phyloP scores from a whole-genome alignment of 2,888 invertebrate genomes.

The Leptinotarsa rubiginosa region DNA sequence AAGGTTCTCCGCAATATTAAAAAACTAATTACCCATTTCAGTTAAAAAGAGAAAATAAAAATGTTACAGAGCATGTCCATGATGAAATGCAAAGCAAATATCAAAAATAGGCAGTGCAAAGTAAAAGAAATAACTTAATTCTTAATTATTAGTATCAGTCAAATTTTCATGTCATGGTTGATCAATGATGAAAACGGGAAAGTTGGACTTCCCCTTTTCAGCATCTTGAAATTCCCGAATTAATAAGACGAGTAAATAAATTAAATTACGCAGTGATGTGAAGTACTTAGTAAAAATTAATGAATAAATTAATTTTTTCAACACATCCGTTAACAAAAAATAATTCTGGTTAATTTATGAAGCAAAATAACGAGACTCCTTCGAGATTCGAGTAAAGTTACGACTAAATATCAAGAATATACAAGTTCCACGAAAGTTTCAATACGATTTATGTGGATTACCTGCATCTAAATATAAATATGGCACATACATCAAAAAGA shows the following conservation, averaged over 20 bases:
- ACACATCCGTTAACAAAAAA: neutral
- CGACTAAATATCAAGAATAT: slow-evolving; percentile 2
- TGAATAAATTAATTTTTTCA: neutral
- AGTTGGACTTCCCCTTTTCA: neutral
- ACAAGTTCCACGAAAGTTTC: neutral
- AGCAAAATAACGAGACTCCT: neutral
- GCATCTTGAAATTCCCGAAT: neutral
- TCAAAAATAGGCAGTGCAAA: slow-evolving; percentile 15
- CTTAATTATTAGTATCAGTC: slow-evolving; percentile 23
- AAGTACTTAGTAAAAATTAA: neutral
- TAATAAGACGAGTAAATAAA: neutral
- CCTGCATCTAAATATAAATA: slow-evolving; percentile 41
- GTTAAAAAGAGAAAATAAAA: neutral
- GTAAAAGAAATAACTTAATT: slow-evolving; percentile 9
- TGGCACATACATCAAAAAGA: slow-evolving; percentile 47
- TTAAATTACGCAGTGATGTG: neutral
- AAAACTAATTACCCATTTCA: neutral
- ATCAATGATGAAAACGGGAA: neutral
- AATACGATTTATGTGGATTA: slow-evolving; percentile 18
- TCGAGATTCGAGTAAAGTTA: neutral
- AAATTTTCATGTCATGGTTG: slow-evolving; percentile 23
- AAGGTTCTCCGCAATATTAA: no score
- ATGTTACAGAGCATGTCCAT: neutral
- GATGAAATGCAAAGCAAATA: neutral
- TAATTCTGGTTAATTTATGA: no score